These are phyloP conservation scores for Xiphias gladius DNA, from an alignment of 2,113 vertebrate species.

Conservation along the genomic window DNA sequence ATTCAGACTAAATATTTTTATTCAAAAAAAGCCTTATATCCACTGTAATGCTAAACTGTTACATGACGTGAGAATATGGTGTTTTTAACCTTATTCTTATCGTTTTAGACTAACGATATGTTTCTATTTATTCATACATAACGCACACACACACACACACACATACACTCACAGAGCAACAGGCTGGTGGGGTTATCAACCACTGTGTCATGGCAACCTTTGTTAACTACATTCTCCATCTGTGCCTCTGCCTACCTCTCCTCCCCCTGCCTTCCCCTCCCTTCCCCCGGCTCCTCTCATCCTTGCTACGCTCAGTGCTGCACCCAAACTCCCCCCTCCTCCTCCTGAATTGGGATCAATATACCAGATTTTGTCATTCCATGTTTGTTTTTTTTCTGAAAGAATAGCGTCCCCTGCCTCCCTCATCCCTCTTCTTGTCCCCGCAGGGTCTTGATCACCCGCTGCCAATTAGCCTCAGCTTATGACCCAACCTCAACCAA, in stretches of 20 bases:
- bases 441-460: neutral
- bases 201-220: slow-evolving; percentile 66
- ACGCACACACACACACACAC: slow-evolving; percentile 12
- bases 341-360: slow-evolving; percentile 4
- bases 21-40: slow-evolving; percentile 2
- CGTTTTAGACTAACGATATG: neutral
- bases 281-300: neutral
- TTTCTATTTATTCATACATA: slow-evolving; percentile 17
- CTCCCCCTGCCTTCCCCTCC: neutral
- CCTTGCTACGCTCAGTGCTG: neutral
- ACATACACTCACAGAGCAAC: slow-evolving; percentile 40
- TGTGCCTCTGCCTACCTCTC: slow-evolving; percentile 7
- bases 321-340: slow-evolving; percentile 4
- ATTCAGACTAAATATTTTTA: neutral
- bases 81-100: neutral
- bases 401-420: neutral
- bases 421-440: slow-evolving; percentile 31
- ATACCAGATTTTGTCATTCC: neutral
- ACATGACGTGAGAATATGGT: neutral
- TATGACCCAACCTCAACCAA: slow-evolving; percentile 38
- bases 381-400: slow-evolving; percentile 3
- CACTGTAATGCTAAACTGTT: neutral
- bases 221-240: slow-evolving; percentile 48
- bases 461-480: slow-evolving; percentile 64
- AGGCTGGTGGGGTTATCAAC: slow-evolving; percentile 51